Base-by-base conservation (phyloP, 2,888 invertebrate species). In the Melanargia galathea region DNA sequence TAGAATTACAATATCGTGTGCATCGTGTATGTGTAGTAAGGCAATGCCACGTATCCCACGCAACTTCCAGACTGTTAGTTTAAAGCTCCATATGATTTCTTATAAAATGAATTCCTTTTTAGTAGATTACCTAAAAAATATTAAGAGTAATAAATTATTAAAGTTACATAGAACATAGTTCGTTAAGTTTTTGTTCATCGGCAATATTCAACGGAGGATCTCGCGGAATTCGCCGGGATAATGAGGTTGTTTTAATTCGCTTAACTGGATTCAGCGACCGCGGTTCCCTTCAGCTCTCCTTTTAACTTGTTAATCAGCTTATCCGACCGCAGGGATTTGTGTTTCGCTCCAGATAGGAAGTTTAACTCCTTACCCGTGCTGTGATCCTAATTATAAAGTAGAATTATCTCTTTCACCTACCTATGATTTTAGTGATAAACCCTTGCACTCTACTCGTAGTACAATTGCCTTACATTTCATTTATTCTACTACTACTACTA, bases 291-390 rank as follows among this genome's bases (percentile, higher is more conserved):
- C 55, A 58, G 64, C 67, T 63, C 59, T 64, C 66, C 61, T 55
- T 70, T 68, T 71, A 69, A 71, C 67, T 86, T 82, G 80, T 74
- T 86, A 87, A 87, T 87, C 83, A 82, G 82, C 81, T 86, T 83
- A 83, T 80, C 77, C 79, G 75, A 76, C 78, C 79, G 75, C 78
- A 51, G 35, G 57, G 66, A 77, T 80, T 67, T 67, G 63, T 64
- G 63, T 66, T 54, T 24, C 54, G 40, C 46, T 38, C 58, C 58
- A 61, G 40, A 58, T 51, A 61, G 46, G 60, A 57, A 56, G 40
- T 55, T 79, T 73, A 74, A 76, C 76, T 78, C 73, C 74, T 73
- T 70, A 67, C 73, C 75, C 68, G 63, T 71, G 76, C 76, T 73
- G 70, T 70, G 75, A 66, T 65, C 68, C 71, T 78, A 77, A 78